Evolutionary conservation across 2,797 vertebrate species (phyloP).

Genomic region (Myoxocephalus aenaeus): DNA sequence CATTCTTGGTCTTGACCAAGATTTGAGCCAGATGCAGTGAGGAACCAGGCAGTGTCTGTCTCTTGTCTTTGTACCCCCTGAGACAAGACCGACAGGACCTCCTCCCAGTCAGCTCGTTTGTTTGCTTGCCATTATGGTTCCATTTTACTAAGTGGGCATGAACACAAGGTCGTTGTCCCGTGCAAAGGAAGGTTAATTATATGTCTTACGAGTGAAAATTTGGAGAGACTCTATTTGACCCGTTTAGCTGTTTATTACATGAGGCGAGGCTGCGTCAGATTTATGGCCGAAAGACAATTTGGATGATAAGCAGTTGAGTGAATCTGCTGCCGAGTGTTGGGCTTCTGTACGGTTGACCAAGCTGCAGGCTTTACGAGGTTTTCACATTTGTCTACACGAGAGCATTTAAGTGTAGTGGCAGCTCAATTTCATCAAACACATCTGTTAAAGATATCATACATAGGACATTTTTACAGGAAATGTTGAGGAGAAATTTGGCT

Average conservation of each 20-base stretch:
- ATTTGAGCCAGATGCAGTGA: conserved; percentile 69
- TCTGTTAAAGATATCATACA: conserved; percentile 29
- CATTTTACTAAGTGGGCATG: conserved; percentile 61
- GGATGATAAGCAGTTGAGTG: conserved; percentile 13
- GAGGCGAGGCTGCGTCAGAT: conserved; percentile 2
- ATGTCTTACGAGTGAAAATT: conserved; percentile 42
- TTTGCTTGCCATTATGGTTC: conserved; percentile 52
- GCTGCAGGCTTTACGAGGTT: conserved; percentile 9
- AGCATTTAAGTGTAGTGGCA: conserved; percentile 30
- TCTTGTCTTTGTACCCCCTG: conserved; percentile 33
- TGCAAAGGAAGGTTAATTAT: conserved; percentile 50
- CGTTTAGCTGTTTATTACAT: conserved; percentile 30
- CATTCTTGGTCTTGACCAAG: conserved; percentile 56
- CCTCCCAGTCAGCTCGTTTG: conserved; percentile 46
- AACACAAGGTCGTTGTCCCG: conserved; percentile 29
- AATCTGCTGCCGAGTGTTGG: conserved; percentile 6
- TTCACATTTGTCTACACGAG: conserved; percentile 35
- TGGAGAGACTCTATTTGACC: conserved; percentile 35
- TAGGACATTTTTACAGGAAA: conserved; percentile 4
- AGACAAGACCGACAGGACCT: conserved; percentile 31
- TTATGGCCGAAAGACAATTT: conserved; percentile 30
- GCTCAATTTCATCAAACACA: conserved; percentile 25
- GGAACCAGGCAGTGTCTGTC: conserved; percentile 47
- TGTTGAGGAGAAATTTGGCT: background rate
- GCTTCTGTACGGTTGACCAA: background rate